Conservation (phyloP, 2,797 vertebrate species). For the Leucoraja ocellata region DNA sequence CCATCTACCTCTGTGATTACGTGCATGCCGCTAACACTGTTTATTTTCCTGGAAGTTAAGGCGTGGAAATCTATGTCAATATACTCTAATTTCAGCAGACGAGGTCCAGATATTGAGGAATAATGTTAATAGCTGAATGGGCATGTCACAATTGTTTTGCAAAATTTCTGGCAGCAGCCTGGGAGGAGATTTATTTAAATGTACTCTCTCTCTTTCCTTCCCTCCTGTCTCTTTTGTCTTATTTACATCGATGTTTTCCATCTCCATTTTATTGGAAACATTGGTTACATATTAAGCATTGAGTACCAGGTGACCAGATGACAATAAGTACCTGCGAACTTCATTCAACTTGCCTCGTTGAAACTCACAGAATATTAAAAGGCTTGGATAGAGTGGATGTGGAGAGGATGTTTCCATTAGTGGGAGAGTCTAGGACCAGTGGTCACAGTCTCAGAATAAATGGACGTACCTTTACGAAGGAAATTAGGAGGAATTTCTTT, state of each 20-base stretch:
- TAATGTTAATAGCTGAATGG: neutral
- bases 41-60: neutral
- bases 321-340: neutral
- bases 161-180: neutral
- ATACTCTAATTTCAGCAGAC: neutral
- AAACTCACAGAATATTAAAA: too few relatives aligned
- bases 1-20: neutral
- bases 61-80: neutral
- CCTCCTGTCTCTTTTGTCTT: neutral
- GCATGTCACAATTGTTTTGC: neutral
- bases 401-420: too few relatives aligned
- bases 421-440: too few relatives aligned
- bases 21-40: neutral
- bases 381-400: too few relatives aligned
- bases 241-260: neutral
- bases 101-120: neutral
- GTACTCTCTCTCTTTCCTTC: neutral
- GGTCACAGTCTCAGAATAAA: too few relatives aligned
- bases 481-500: too few relatives aligned
- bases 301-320: neutral
- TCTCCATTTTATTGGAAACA: neutral
- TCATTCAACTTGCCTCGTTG: too few relatives aligned
- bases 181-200: neutral
- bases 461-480: too few relatives aligned
- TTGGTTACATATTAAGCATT: neutral